Base-by-base conservation (phyloP, 2,797 vertebrate genomes). In the Malurus splendens region DNA sequence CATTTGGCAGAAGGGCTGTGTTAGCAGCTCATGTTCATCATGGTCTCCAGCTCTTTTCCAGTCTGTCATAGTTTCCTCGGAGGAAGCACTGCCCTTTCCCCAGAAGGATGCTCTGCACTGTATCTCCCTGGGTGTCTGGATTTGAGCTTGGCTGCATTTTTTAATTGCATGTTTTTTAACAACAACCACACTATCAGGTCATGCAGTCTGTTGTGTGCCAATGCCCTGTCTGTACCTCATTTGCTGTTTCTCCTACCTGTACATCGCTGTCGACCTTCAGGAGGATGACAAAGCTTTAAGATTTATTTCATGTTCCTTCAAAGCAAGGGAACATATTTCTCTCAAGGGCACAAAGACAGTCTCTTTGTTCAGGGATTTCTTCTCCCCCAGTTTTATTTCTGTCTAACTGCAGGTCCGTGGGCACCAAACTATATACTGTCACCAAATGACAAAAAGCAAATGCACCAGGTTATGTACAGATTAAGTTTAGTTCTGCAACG, bases 41-140 rank as follows among this genome's bases (percentile, higher is more conserved):
- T 30, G 33, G 41, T 86, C 72, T 82, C 64, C 88, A 70, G 48
- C 74, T 72, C 75, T 82, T 82, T 91, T 88, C 83, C 90, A 88
- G 64, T 38, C 75, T 73, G 74, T 81, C 3, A 6, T 33, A 56
- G 60, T 73, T 94, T 92, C 92, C 90, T 78, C 28, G 4, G 67
- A 92, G 86, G 87, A 92, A 92, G 80, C 12, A 14, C 30, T 76
- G 78, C 64, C 48, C 64, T 83, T 83, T 64, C 32, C 80, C 56
- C 57, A 78, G 52, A 82, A 79, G 50, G 74, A 76, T 62, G 67
- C 55, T 90, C 55, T 75, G 70, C 41, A 51, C 55, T 65, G 27
- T 20, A 4, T 78, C 83, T 95, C 70, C 70, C 73, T 5, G 3
- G 9, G 25, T 59, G 62, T 83, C 81, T 91, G 83, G 60, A 62